These are phyloP conservation scores for Pristionchus japonicus DNA, from an alignment of 2,888 invertebrate species.

Conservation along the genomic window DNA sequence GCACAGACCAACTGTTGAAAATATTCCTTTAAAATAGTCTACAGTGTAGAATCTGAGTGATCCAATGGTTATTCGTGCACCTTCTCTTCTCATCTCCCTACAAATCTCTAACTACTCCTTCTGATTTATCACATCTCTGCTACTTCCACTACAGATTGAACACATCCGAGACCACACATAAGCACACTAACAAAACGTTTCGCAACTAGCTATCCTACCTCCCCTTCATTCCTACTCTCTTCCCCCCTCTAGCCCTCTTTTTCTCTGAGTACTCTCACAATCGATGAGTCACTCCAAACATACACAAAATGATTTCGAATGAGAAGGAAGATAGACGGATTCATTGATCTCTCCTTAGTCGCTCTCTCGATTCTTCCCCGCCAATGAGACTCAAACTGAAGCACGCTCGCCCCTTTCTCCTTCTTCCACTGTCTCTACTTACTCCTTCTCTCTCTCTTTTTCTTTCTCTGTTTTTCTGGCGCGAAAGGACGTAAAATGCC, in stretches of 20 bases:
- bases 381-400: neutral
- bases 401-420: neutral
- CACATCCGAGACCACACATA: constrained; percentile 20
- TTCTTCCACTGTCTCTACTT: neutral
- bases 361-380: neutral
- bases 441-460: neutral
- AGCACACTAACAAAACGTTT: constrained; percentile 21
- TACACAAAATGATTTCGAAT: constrained; percentile 33
- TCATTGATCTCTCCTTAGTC: neutral
- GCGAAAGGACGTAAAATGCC: neutral
- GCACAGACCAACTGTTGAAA: too few relatives aligned
- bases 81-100: neutral
- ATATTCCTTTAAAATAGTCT: too few relatives aligned
- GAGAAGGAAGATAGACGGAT: neutral
- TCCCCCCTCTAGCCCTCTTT: constrained; percentile 14
- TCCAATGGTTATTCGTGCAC: neutral
- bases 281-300: constrained; percentile 41
- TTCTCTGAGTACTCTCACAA: constrained; percentile 26
- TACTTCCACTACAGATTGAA: neutral
- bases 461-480: constrained; percentile 18
- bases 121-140: neutral
- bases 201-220: constrained; percentile 5
- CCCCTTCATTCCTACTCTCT: neutral
- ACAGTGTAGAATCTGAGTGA: neutral
- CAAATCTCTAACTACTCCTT: neutral